phyloP scores from a whole-genome alignment of 1,140 invertebrate genomes.

The Probaryconus sp. region DNA sequence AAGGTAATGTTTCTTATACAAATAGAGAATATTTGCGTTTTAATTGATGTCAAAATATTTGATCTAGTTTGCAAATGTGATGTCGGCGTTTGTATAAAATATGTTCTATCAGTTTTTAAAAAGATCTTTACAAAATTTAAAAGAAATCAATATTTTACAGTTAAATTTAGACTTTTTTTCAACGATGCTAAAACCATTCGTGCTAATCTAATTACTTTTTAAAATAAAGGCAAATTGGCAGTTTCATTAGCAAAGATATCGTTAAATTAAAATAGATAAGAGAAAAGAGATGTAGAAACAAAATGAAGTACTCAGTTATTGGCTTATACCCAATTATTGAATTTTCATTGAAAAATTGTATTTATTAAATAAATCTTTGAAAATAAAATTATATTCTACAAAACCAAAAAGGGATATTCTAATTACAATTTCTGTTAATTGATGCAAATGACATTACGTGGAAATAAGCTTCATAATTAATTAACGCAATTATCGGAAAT shows the following conservation, averaged over 20 bases:
- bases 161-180: too few relatives aligned
- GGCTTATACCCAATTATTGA: slow-evolving; percentile 27
- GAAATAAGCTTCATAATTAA: too few relatives aligned
- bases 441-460: too few relatives aligned
- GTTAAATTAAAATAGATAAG: slow-evolving; percentile 36
- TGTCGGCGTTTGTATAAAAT: too few relatives aligned
- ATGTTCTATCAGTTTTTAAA: too few relatives aligned
- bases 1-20: too few relatives aligned
- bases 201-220: slow-evolving; percentile 33
- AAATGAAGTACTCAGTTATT: slow-evolving; percentile 8
- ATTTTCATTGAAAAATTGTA: slow-evolving; percentile 17
- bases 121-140: too few relatives aligned
- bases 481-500: too few relatives aligned
- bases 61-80: too few relatives aligned
- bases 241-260: slow-evolving; percentile 15
- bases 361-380: slow-evolving; percentile 1
- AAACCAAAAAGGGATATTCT: not conserved
- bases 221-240: slow-evolving; percentile 28
- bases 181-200: slow-evolving; percentile 9
- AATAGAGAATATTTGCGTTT: too few relatives aligned
- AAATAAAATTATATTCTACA: slow-evolving; percentile 26
- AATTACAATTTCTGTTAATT: not conserved
- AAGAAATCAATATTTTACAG: too few relatives aligned
- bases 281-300: slow-evolving; percentile 12
- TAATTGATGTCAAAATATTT: too few relatives aligned